Evolutionary conservation across 35 echinoderm and acorn worm species (phyloP), one percentile per base, ranked within the genome.

Genomic region (Hemicentrotus pulcherrimus): DNA sequence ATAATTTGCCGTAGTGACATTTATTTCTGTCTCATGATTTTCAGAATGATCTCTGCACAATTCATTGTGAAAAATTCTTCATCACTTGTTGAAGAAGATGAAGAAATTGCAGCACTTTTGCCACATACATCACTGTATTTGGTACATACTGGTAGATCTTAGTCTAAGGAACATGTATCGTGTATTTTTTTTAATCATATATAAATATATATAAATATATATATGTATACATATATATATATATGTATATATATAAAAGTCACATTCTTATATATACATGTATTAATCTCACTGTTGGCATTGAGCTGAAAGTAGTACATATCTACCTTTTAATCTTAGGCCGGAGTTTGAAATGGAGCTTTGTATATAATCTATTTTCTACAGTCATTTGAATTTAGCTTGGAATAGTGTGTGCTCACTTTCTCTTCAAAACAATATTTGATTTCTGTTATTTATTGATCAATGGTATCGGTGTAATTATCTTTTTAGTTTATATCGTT

Each of bases 341-440:
- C 19, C 65, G n/a, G 65, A 78, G 28, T 28, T 78, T 78, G 65
- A 78, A 78, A 78, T 78, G 65, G 28, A 78, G 65, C 65, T 78
- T 78, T 78, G 65, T 78, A 78, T 78, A 78, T 78, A 78, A 78
- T 78, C 65, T 78, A 78, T 78, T 78, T 78, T 78, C 65, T 78
- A 78, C 65, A 78, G 65, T 78, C 65, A 78, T 78, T 78, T 78
- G 65, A 78, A 78, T 22, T 78, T 78, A 78, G 65, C 65, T 78
- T 78, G 65, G 65, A 78, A 78, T 78, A 78, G 65, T 78, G 65
- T 78, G 65, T 78, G 65, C 65, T 78, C 65, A 78, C 65, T n/a
- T 78, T 78, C 28, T 78, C 65, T 78, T 78, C 65, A 28, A 11
- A 78, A 78, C 65, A 78, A 78, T 78, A 78, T 78, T 78, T 78